Percentiles rank a stretch among this genome's conserved stretches.
These are phyloP conservation scores for Brenthis hecate DNA, from an alignment of 2,888 invertebrate genomes.

Conservation along the genomic window DNA sequence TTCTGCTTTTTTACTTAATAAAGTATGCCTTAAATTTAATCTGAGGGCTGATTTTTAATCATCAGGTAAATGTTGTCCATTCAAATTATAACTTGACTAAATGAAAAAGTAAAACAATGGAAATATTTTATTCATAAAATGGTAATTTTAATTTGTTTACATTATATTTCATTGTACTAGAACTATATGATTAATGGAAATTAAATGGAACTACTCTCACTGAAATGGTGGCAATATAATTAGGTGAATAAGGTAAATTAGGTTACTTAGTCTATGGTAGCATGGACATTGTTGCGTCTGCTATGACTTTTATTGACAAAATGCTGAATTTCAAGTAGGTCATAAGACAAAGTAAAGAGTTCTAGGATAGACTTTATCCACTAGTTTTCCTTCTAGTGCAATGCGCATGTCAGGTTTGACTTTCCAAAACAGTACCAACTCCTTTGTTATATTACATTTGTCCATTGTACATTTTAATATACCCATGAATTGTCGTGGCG, in stretches of 20 bases:
- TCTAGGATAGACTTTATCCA: slow-evolving; percentile 10
- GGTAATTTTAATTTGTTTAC: too few species aligned
- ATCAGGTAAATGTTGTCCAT: too few species aligned
- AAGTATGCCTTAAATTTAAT: too few species aligned
- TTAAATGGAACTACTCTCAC: too few species aligned
- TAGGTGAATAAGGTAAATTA: background rate
- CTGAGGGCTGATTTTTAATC: too few species aligned
- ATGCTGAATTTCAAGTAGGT: slow-evolving; percentile 15
- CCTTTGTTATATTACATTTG: slow-evolving; percentile 2
- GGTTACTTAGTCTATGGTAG: background rate
- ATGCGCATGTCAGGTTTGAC: slow-evolving; percentile 17
- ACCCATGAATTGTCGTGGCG: background rate
- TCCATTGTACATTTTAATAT: slow-evolving; percentile 6
- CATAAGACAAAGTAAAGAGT: slow-evolving; percentile 18
- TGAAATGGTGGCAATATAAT: too few species aligned
- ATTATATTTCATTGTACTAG: too few species aligned
- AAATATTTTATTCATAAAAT: too few species aligned
- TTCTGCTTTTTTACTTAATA: too few species aligned
- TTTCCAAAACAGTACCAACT: slow-evolving; percentile 1
- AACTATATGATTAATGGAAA: too few species aligned
- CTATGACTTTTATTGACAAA: background rate
- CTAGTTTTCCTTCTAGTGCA: slow-evolving; percentile 13
- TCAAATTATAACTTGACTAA: too few species aligned
- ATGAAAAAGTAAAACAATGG: too few species aligned
- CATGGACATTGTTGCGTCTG: background rate